Base-by-base conservation (phyloP, 2,888 invertebrate species). In the Chrysolina americana region DNA sequence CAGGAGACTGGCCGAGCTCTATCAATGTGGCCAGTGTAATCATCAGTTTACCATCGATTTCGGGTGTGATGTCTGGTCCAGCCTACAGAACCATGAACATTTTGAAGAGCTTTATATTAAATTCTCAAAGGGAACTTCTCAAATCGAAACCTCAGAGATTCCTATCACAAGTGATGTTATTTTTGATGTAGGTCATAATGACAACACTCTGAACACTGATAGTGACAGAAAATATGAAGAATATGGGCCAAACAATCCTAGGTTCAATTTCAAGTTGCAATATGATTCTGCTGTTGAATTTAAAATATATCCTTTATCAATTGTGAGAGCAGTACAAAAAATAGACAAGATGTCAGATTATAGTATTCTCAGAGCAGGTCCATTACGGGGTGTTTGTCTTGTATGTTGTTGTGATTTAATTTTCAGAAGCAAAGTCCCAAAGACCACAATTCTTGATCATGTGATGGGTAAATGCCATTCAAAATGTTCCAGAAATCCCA, bases 381-480 rank as follows among this genome's bases (percentile, higher is more conserved):
- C 69, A 6, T 68, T 41, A 11, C 75, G 76, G 59, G 82, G 81
- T n/a, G 76, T 78, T 1, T 86, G 86, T 68, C 74, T 85, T 5
- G 59, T 85, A 62, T 86, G 85, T 75, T 73, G 68, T 11, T 84
- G 85, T 76, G 81, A 82, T 21, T 65, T 83, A 48, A 71, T 80
- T 13, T 53, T 73, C 19, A 70, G 72, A 13, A 69, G 65, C 59
- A 76, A 74, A 72, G 53, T 83, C 9, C 72, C 76, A 21, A 78
- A 80, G 64, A 75, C 77, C 13, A 50, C 71, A 9, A 69, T 85
- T 13, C 68, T 80, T 8, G 80, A 81, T 69, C 86, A 86, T 70
- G 75, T 80, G 6, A 74, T 76, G 50, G 85, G 86, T 8, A 79
- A 81, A n/a, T 80, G 73, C 47, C 86, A 86, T 78, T 69, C 81